Conservation (phyloP, 2,888 invertebrate genomes). For the Rotaria sp. region DNA sequence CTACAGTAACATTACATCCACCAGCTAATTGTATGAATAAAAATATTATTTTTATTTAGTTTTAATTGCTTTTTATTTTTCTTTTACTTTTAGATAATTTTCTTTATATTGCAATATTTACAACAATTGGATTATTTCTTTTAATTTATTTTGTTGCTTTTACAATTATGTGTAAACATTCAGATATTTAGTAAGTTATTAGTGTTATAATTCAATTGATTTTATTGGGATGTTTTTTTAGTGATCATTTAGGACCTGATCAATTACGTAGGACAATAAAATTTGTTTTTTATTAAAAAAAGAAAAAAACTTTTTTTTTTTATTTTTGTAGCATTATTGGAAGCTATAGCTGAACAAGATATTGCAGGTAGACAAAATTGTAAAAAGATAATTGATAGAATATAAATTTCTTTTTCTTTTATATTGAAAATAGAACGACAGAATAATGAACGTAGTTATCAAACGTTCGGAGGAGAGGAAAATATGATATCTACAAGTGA, state of each 20-base stretch:
- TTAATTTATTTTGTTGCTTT: background rate
- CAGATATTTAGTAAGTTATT: conserved; percentile 9
- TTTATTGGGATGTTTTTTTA: background rate
- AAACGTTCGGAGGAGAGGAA: background rate
- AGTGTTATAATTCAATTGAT: background rate
- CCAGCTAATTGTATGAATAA: background rate
- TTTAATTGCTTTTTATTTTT: background rate
- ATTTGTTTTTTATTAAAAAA: background rate
- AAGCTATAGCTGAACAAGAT: background rate
- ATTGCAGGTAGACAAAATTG: background rate
- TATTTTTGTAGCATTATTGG: background rate
- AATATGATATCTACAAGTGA: background rate
- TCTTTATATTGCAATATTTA: conserved; percentile 2
- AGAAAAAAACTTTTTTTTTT: background rate
- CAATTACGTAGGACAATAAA: background rate
- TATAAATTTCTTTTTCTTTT: background rate
- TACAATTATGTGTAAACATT: background rate
- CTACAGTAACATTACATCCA: background rate
- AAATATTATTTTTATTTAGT: background rate
- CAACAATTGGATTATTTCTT: background rate
- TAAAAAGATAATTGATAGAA: background rate
- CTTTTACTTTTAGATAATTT: background rate
- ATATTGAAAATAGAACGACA: background rate
- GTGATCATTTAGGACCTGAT: background rate
- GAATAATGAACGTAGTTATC: background rate